Evolutionary conservation across 2,888 invertebrate species (phyloP).

Genomic region (Polymixis flavicincta): DNA sequence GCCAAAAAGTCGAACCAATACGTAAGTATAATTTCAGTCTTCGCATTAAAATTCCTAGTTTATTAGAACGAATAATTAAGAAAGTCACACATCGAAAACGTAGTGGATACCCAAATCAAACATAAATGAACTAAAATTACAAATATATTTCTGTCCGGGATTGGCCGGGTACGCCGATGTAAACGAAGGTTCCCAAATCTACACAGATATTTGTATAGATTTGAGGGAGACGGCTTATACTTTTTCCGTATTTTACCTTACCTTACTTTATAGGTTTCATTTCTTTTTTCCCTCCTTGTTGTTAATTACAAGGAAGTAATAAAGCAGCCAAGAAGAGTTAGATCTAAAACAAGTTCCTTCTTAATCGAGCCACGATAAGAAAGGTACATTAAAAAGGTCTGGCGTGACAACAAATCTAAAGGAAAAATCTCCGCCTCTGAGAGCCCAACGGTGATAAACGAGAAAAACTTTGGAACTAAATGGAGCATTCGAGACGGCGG

Average conservation of each 20-base stretch:
- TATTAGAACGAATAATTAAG: neutral
- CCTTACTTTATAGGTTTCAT: conserved; percentile 43
- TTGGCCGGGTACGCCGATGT: conserved; percentile 6
- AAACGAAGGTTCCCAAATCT: conserved; percentile 32
- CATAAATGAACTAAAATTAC: neutral
- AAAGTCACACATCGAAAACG: neutral
- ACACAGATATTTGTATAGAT: conserved; percentile 39
- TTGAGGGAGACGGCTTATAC: conserved; percentile 22
- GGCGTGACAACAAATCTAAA: conserved; percentile 91
- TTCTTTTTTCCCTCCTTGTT: conserved; percentile 45
- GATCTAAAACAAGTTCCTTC: conserved; percentile 82
- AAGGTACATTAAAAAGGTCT: conserved; percentile 91
- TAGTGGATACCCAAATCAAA: conserved; percentile 7
- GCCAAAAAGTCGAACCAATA: neutral
- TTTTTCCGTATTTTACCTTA: conserved; percentile 33
- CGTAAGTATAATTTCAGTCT: neutral
- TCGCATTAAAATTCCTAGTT: no score
- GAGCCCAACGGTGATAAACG: conserved; percentile 91
- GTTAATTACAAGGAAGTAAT: conserved; percentile 62
- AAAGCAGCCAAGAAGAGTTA: conserved; percentile 59
- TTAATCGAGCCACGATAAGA: conserved; percentile 89
- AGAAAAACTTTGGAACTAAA: conserved; percentile 91
- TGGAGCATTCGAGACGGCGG: conserved; percentile 90
- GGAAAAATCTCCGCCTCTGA: conserved; percentile 90
- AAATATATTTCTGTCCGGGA: conserved; percentile 5